phyloP scores from a whole-genome alignment of 2,797 vertebrate species.

The Staurois parvus region DNA sequence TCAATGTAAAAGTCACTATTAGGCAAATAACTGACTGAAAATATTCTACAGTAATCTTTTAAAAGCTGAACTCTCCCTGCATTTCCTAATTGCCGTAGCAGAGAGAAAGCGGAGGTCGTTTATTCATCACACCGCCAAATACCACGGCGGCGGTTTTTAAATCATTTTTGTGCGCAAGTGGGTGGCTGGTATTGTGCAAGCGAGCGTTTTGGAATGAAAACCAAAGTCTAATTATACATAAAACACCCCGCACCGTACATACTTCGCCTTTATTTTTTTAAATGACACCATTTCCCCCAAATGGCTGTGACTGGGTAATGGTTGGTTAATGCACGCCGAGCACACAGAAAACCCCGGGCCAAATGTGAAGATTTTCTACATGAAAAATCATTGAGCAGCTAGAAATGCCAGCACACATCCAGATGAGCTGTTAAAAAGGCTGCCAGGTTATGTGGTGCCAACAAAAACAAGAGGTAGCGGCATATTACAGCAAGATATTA shows the following conservation, averaged over 20 bases:
- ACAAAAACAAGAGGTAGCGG: not conserved
- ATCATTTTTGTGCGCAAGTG: not conserved
- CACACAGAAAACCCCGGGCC: not conserved
- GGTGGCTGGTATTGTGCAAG: not conserved
- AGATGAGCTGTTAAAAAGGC: not conserved
- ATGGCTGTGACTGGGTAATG: not conserved
- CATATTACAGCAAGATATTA: not conserved
- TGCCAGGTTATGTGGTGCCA: constrained; percentile 11
- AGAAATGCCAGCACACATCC: constrained; percentile 6
- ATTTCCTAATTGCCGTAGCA: too few species aligned
- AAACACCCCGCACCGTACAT: not conserved
- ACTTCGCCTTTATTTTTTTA: not conserved
- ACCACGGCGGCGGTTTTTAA: not conserved
- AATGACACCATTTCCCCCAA: not conserved
- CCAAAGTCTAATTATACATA: not conserved
- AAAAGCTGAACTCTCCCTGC: too few species aligned
- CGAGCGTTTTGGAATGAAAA: not conserved
- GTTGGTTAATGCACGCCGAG: not conserved
- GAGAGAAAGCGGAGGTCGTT: too few species aligned
- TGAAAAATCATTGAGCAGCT: constrained; percentile 14
- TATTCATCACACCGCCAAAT: too few species aligned
- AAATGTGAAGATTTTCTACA: constrained; percentile 17
- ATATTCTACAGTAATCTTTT: too few species aligned
- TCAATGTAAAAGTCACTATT: too few species aligned
- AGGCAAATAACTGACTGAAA: too few species aligned